Evolutionary conservation across 2,797 vertebrate species (phyloP).

Genomic region (Chanos chanos): DNA sequence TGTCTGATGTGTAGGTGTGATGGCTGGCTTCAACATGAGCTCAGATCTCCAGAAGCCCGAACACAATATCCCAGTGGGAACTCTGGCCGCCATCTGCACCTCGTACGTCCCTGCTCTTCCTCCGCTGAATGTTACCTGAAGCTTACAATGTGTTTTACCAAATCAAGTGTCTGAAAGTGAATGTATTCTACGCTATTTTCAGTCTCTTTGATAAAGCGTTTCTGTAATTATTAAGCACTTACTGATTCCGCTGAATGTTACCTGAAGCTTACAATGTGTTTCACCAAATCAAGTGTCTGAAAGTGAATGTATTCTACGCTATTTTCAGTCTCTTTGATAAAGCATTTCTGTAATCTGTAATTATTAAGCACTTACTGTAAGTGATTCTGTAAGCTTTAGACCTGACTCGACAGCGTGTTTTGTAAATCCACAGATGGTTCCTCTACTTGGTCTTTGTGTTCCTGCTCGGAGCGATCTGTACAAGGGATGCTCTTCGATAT

Average conservation of each 20-base stretch:
- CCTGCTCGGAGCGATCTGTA: conserved; percentile 91
- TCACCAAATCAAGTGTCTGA: too few species aligned
- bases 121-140: not conserved
- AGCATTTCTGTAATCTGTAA: too few species aligned
- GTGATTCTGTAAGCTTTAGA: too few species aligned
- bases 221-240: too few species aligned
- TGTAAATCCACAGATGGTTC: conserved; percentile 88
- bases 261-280: not conserved
- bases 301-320: too few species aligned
- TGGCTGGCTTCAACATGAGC: conserved; percentile 99
- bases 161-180: too few species aligned
- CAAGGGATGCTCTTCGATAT: conserved; percentile 85
- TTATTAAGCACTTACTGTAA: too few species aligned
- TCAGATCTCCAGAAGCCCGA: conserved; percentile 90
- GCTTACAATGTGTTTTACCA: not conserved
- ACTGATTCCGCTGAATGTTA: too few species aligned
- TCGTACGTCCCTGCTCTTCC: conserved; percentile 77
- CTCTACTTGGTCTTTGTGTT: conserved; percentile 96
- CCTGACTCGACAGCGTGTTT: conserved; percentile 40
- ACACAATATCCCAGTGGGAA: conserved; percentile 88
- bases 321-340: too few species aligned
- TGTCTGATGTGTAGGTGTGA: conserved; percentile 80
- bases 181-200: too few species aligned
- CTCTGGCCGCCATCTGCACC: conserved; percentile 88
- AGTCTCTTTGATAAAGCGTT: too few species aligned